Base-by-base conservation (phyloP, 2,113 vertebrate genomes). In the Nothocercus julius region DNA sequence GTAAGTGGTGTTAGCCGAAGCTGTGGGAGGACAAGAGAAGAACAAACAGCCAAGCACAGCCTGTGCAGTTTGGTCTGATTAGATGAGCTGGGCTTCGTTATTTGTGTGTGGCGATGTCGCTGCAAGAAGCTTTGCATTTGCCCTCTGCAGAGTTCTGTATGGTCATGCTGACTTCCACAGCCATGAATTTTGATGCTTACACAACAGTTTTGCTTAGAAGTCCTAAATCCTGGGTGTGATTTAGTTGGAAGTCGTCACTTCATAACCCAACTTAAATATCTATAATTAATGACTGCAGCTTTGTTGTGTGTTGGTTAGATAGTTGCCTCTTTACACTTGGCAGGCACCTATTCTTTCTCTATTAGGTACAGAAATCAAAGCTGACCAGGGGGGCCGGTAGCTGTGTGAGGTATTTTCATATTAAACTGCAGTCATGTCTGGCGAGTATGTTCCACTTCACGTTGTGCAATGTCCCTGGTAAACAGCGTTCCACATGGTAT, bases 401-500 rank as follows among this genome's bases (percentile, higher is more conserved):
- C 80, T 81, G 74, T 85, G 22, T 25, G 16, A n/a, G 44, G 2
- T 40, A 19, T 84, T 91, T 92, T 85, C 73, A 24, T 87, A 38
- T 82, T 66, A 62, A 95, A 64, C 73, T 67, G 81, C 68, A 85
- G 82, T 93, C 75, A 38, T 3, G 3, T 62, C 95, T 85, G 79
- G 77, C 4, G 15, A 84, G 64, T 62, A 2, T 16, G 73, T 78
- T 53, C 82, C 87, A 77, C 79, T 69, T 77, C 32, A 2, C 67
- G 10, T 94, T 95, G 93, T 90, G 94, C 82, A 95, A 95, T 19
- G 81, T 27, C 13, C 0, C 66, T 84, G 90, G 85, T 94, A 95
- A 93, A 94, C 95, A 95, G 69, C 56, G 63, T 74, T 76, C 86
- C 81, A 20, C 90, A 74, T 62, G 88, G 14, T 87, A 67, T 90